Evolutionary conservation across 2,888 invertebrate genomes (phyloP), one percentile per base, ranked within the genome.

Genomic region (Drosophila phalerata): DNA sequence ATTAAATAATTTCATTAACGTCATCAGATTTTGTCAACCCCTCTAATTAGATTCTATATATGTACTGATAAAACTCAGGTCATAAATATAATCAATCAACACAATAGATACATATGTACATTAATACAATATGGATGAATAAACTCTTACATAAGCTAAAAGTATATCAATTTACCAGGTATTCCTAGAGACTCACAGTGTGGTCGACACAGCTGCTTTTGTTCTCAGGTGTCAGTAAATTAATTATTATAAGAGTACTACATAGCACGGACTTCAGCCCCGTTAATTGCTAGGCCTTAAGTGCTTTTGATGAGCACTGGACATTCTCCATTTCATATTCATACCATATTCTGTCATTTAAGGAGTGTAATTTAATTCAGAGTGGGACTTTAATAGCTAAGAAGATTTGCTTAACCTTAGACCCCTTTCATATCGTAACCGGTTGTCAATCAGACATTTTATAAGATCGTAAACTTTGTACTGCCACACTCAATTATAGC

Each of bases 141-240:
- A 34, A n/a, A 10, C 19, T 6, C 5, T 19, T 11, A 17, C 19
- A 42, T 2, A 11, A 1, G 2, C 40, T 28, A 17, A 10, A 17
- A 4, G 15, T 17, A 17, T 8, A 37, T 40, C 5, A 49, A 43
- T 45, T 28, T 63, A 47, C 47, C 11, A 13, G 10, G n/a, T 61
- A n/a, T 48, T 22, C 10, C 28, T 30, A 15, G 47, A 28, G 28
- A n/a, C 22, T 43, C 38, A 9, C 17, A 40, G 28, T 34, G 25
- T 8, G 48, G 25, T 53, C 3, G 17, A 5, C 25, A 28, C 76
- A 77, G 58, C 60, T 77, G 80, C 34, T 48, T 13, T 43, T 61
- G 32, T 56, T 64, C 65, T 40, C 62, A 77, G 42, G 17, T 34
- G 47, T 48, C 47, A 19, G 25, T n/a, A 42, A 51, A 51, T 71